These are phyloP conservation scores for Podargus strigoides DNA, from an alignment of 2,797 vertebrate genomes.

Conservation along the genomic window DNA sequence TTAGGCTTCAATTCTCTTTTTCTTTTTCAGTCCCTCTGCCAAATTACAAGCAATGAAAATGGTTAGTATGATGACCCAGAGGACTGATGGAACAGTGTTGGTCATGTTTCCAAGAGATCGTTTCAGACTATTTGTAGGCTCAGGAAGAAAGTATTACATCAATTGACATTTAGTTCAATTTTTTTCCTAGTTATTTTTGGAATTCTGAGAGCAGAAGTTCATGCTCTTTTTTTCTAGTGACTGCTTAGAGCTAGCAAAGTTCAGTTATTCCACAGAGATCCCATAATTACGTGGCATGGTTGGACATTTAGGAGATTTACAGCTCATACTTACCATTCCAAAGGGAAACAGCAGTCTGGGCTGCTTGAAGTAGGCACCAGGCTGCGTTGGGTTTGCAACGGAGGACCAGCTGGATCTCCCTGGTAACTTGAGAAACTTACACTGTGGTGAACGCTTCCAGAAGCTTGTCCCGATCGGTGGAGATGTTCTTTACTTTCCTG, in stretches of 20 bases:
- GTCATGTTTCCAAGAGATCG: background rate
- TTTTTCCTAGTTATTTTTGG: background rate
- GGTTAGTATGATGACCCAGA: background rate
- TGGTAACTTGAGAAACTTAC: background rate
- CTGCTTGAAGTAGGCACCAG: background rate
- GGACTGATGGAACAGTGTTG: background rate
- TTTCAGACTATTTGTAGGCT: background rate
- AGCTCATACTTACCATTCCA: background rate
- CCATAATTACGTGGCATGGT: fast-evolving
- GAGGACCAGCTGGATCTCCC: background rate
- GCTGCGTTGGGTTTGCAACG: background rate
- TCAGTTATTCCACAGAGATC: background rate
- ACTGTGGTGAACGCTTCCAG: background rate
- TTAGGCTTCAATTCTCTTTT: background rate
- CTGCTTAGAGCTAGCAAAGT: background rate
- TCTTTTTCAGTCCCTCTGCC: background rate
- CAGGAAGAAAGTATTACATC: background rate
- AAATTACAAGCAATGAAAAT: background rate
- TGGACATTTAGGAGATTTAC: background rate
- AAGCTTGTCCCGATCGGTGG: background rate
- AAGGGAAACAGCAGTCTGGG: background rate
- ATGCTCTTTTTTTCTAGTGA: background rate
- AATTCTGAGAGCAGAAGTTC: background rate
- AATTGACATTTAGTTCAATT: background rate
- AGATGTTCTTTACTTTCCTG: background rate